A percentile compares a stretch with the other conserved stretches of the same genome.
Evolutionary conservation across 2,113 vertebrate genomes (phyloP).

Genomic region (Helogale parvula): DNA sequence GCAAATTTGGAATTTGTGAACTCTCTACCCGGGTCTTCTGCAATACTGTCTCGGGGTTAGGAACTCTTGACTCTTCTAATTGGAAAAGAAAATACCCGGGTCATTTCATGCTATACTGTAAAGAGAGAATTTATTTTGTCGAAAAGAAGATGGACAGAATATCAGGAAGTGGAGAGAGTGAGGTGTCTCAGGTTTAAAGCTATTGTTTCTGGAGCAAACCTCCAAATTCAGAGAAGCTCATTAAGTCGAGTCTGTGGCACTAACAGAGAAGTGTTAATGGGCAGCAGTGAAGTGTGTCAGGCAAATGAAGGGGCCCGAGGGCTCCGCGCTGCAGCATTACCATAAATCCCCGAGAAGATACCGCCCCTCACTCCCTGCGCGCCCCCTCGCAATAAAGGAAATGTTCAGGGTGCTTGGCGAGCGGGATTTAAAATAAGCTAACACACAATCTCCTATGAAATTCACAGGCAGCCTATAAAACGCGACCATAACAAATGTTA

Average conservation of each 20-base stretch:
- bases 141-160: conserved; percentile 45
- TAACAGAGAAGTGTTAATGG: conserved; percentile 90
- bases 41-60: background rate
- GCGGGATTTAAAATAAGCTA: background rate
- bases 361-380: conserved; percentile 30
- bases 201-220: conserved; percentile 78
- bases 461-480: background rate
- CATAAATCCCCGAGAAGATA: conserved; percentile 84
- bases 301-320: conserved; percentile 88
- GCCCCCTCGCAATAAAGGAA: background rate
- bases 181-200: conserved; percentile 69
- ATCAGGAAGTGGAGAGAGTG: background rate
- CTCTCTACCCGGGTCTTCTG: background rate
- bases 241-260: conserved; percentile 87
- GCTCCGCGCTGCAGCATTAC: conserved; percentile 81
- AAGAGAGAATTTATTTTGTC: conserved; percentile 56
- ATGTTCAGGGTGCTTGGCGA: background rate
- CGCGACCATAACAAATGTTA: background rate
- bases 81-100: conserved; percentile 50
- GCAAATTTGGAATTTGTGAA: background rate
- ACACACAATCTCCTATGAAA: conserved; percentile 15
- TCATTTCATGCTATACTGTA: background rate
- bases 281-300: conserved; percentile 87
- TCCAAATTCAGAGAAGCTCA: conserved; percentile 86
- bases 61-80: conserved; percentile 41